Conservation (phyloP, 2,797 vertebrate species). For the Acridotheres tristis region DNA sequence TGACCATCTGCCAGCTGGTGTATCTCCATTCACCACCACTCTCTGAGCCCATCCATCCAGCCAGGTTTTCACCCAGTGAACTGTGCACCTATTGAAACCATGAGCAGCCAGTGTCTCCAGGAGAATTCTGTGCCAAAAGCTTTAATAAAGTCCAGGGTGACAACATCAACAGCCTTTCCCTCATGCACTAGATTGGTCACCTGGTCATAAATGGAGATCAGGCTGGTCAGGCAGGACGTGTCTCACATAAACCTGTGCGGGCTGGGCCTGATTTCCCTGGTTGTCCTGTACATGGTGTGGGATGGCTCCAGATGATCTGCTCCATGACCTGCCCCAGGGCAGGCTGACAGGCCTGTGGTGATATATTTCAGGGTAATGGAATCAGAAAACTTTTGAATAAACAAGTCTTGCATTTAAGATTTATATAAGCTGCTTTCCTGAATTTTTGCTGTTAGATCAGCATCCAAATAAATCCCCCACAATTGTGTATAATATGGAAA, state of each 20-base stretch:
- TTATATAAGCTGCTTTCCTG: neutral
- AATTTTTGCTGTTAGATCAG: neutral
- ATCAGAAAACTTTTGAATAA: neutral
- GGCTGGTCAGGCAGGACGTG: neutral
- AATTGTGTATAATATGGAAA: neutral
- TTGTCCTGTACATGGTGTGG: neutral
- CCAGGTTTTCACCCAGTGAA: neutral
- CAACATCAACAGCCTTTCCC: neutral
- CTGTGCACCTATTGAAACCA: neutral
- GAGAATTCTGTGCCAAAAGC: neutral
- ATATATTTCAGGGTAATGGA: neutral
- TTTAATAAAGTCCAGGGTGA: neutral
- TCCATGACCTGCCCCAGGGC: neutral
- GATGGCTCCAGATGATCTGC: neutral
- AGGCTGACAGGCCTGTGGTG: neutral
- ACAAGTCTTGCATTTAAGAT: neutral
- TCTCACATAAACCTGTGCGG: neutral
- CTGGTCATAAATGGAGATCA: neutral
- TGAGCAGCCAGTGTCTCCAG: neutral
- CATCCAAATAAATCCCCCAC: neutral
- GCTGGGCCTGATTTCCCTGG: neutral
- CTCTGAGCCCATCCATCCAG: neutral
- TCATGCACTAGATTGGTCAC: rapidly evolving
- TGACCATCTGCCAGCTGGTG: neutral
- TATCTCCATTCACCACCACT: neutral